These are phyloP conservation scores for Luscinia luscinia DNA, from an alignment of 2,797 vertebrate species.

Conservation along the genomic window DNA sequence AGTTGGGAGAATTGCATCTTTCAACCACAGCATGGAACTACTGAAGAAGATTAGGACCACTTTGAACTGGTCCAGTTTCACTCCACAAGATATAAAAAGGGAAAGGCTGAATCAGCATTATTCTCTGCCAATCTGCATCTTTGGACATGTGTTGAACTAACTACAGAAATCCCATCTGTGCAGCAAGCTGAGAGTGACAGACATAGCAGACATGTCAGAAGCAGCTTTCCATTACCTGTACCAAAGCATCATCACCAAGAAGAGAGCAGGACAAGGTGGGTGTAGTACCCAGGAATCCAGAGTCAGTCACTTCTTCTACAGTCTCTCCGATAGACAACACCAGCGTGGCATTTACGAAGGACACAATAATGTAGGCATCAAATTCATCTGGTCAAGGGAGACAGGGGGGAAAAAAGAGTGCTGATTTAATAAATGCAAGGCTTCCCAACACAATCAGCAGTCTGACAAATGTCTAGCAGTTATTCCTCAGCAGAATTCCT, in stretches of 20 bases:
- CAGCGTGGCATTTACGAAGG: constrained; percentile 97
- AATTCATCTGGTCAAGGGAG: constrained; percentile 88
- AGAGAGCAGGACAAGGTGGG: constrained; percentile 98
- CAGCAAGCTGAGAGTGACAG: neutral
- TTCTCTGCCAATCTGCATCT: neutral
- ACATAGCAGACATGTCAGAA: neutral
- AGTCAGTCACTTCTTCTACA: constrained; percentile 98
- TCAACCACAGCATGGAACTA: neutral
- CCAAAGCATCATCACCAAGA: constrained; percentile 95
- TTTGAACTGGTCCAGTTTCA: neutral
- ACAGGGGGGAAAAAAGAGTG: constrained; percentile 30
- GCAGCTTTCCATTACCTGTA: constrained; percentile 86
- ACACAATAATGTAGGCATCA: constrained; percentile 98
- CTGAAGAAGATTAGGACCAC: neutral
- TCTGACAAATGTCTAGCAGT: constrained; percentile 24
- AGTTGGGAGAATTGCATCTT: neutral
- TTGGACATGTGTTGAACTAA: neutral
- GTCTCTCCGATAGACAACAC: constrained; percentile 98
- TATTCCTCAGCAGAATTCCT: constrained; percentile 54
- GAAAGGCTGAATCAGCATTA: neutral
- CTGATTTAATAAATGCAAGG: constrained; percentile 15
- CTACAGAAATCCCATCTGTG: rapidly evolving
- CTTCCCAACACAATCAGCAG: constrained; percentile 1
- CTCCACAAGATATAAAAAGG: neutral
- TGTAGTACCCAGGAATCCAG: constrained; percentile 96